Conservation (phyloP, 2,888 invertebrate genomes). For the Andrena hattorfiana region DNA sequence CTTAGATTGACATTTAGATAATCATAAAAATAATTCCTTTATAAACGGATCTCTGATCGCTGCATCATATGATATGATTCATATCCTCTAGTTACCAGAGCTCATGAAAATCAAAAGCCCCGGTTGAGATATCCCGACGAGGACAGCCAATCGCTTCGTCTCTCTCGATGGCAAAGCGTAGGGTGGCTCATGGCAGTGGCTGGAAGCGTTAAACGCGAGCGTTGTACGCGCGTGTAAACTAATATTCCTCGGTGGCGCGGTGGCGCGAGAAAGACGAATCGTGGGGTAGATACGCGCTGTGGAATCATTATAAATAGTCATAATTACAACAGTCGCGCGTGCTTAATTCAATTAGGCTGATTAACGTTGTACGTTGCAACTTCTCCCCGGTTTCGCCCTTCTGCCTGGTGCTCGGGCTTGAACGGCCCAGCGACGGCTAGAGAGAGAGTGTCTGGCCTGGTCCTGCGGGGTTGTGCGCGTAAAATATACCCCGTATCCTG, state of each 20-base stretch:
- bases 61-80: too few relatives aligned
- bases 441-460: slow-evolving; percentile 59
- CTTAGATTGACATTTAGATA: too few relatives aligned
- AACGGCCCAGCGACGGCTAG: slow-evolving; percentile 57
- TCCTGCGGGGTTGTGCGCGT: slow-evolving; percentile 71
- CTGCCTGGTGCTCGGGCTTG: slow-evolving; percentile 49
- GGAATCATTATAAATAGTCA: slow-evolving; percentile 85
- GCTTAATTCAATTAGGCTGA: slow-evolving; percentile 85
- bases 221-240: slow-evolving; percentile 70
- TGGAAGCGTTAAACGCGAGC: slow-evolving; percentile 42
- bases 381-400: slow-evolving; percentile 66
- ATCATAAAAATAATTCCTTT: too few relatives aligned
- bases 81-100: too few relatives aligned
- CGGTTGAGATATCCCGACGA: not conserved
- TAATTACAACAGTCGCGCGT: slow-evolving; percentile 84
- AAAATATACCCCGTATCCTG: slow-evolving; percentile 81
- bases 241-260: slow-evolving; percentile 64
- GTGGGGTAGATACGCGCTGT: slow-evolving; percentile 61
- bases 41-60: too few relatives aligned
- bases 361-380: slow-evolving; percentile 84
- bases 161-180: not conserved
- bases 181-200: slow-evolving; percentile 2
- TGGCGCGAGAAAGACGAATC: slow-evolving; percentile 44
- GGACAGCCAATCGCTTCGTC: not conserved
- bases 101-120: too few relatives aligned